Conservation (phyloP, 2,797 vertebrate genomes). For the Miichthys miiuy region DNA sequence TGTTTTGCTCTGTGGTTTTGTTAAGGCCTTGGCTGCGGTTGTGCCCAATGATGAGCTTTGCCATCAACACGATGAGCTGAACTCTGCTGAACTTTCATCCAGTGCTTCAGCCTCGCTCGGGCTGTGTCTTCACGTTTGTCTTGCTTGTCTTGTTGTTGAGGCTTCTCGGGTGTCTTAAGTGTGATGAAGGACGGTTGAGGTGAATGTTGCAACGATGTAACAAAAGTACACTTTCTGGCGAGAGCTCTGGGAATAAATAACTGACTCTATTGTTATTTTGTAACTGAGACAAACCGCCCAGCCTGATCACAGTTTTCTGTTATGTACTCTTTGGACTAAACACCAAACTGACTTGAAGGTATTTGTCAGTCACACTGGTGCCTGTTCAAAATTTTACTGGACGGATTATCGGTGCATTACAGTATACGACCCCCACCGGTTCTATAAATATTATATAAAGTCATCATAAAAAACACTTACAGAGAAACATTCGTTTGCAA, state of each 20-base stretch:
- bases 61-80: background rate
- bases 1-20: conserved; percentile 12
- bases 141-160: background rate
- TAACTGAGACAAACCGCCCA: background rate
- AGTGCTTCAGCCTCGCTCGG: background rate
- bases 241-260: background rate
- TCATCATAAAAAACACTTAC: background rate
- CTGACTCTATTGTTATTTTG: background rate
- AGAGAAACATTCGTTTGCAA: background rate
- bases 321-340: too few relatives aligned
- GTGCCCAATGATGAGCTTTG: background rate
- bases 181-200: background rate
- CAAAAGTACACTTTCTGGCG: background rate
- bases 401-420: background rate
- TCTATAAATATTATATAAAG: background rate
- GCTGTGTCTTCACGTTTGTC: background rate
- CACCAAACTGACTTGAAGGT: background rate
- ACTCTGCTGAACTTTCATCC: background rate
- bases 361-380: background rate
- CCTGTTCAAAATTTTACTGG: background rate
- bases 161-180: background rate
- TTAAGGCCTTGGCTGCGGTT: background rate
- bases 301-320: too few relatives aligned
- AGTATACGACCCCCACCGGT: background rate
- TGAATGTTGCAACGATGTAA: background rate